Evolutionary conservation across 1,140 invertebrate genomes (phyloP).

Genomic region (Epicauta chinensis): DNA sequence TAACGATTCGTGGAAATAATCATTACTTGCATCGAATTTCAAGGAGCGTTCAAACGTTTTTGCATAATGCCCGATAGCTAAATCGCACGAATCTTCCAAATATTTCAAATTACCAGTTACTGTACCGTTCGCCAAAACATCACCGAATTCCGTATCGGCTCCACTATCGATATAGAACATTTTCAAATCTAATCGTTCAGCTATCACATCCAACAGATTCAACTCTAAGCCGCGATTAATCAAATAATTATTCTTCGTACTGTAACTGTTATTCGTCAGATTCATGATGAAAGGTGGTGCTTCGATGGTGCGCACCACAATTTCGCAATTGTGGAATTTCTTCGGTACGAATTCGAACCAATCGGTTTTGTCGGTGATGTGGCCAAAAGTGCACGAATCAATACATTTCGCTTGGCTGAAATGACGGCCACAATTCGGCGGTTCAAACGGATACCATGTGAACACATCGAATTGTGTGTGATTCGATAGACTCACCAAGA

Average conservation of each 20-base stretch:
- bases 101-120: conserved; percentile 18
- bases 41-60: conserved; percentile 5
- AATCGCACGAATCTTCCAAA: conserved; percentile 16
- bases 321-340: conserved; percentile 21
- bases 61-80: conserved; percentile 18
- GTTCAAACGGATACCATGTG: conserved; percentile 23
- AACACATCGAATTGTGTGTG: conserved; percentile 11
- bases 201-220: conserved; percentile 21
- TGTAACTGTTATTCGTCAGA: conserved; percentile 1
- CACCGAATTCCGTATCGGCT: conserved; percentile 15
- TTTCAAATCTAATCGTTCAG: conserved; percentile 15
- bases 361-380: conserved; percentile 5
- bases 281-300: conserved; percentile 22
- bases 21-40: conserved; percentile 12
- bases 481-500: conserved; percentile 1
- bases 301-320: conserved; percentile 19
- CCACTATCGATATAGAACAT: conserved; percentile 16
- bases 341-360: conserved; percentile 25
- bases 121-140: conserved; percentile 18
- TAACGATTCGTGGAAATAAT: conserved; percentile 18
- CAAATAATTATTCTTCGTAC: not conserved
- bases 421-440: conserved; percentile 19
- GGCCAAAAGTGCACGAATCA: conserved; percentile 18
- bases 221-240: conserved; percentile 23
- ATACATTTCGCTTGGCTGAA: conserved; percentile 8